A percentile compares a stretch with the other conserved stretches of the same genome.
Evolutionary conservation across 1,140 invertebrate species (phyloP).

Genomic region (Bombus waltoni): DNA sequence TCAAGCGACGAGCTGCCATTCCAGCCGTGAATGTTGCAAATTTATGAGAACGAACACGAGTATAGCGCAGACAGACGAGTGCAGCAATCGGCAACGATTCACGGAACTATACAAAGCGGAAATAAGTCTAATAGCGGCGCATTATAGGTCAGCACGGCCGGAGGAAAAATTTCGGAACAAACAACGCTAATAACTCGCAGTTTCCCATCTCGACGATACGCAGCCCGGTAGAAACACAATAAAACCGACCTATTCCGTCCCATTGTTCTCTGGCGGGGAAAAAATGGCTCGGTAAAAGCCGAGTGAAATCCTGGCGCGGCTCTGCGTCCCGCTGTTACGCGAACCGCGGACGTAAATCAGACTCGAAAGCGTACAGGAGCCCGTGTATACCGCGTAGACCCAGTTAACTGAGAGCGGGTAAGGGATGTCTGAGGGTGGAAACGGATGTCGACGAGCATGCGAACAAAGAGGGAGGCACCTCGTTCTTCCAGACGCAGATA

Average conservation of each 20-base stretch:
- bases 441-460: slow-evolving; percentile 33
- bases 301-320: background rate
- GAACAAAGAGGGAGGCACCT: slow-evolving; percentile 23
- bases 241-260: slow-evolving; percentile 1
- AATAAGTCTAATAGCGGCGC: background rate
- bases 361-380: background rate
- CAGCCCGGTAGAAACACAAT: slow-evolving; percentile 12
- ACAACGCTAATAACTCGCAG: slow-evolving; percentile 12
- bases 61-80: background rate
- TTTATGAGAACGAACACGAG: background rate
- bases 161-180: slow-evolving; percentile 10
- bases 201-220: slow-evolving; percentile 13
- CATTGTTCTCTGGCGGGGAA: background rate
- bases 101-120: background rate
- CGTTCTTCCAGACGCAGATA: slow-evolving; percentile 1
- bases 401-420: background rate
- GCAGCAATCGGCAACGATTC: background rate
- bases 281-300: background rate
- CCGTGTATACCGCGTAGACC: background rate
- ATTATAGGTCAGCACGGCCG: background rate
- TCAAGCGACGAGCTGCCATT: too few species aligned
- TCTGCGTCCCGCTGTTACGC: background rate
- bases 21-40: too few species aligned
- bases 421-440: background rate
- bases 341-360: slow-evolving; percentile 13